A percentile compares a stretch with the other conserved stretches of the same genome.
phyloP scores from a whole-genome alignment of 2,888 invertebrate species.

The Polymixis lichenea region DNA sequence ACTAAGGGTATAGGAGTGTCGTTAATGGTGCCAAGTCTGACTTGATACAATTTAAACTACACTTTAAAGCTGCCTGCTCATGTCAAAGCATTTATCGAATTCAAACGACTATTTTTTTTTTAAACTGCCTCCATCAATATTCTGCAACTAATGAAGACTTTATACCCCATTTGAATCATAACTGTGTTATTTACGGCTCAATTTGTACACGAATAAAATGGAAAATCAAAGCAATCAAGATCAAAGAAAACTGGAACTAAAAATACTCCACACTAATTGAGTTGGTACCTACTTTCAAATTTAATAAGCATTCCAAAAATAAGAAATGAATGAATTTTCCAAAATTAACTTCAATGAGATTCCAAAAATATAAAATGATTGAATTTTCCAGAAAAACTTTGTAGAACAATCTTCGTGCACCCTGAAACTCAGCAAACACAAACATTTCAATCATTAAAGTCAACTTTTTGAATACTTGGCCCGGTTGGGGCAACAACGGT shows the following conservation, averaged over 20 bases:
- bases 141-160: not conserved
- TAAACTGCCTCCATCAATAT: not conserved
- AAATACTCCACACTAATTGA: constrained; percentile 36
- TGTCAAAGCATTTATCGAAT: not conserved
- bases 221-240: constrained; percentile 17
- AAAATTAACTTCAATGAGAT: constrained; percentile 5
- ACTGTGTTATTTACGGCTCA: constrained; percentile 2
- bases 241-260: constrained; percentile 9
- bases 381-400: not conserved
- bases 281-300: not conserved
- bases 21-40: constrained; percentile 1
- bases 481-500: too few species aligned
- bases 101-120: not conserved
- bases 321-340: not conserved
- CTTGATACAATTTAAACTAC: not conserved
- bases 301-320: constrained; percentile 18
- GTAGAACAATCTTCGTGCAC: not conserved
- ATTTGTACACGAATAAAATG: constrained; percentile 22
- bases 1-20: constrained; percentile 2
- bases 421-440: not conserved
- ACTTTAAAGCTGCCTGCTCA: not conserved
- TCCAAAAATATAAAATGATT: not conserved
- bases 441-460: not conserved
- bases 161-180: not conserved
- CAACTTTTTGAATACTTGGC: not conserved